Base-by-base conservation (phyloP, 2,797 vertebrate species). In the Orientallactaga sibirica region DNA sequence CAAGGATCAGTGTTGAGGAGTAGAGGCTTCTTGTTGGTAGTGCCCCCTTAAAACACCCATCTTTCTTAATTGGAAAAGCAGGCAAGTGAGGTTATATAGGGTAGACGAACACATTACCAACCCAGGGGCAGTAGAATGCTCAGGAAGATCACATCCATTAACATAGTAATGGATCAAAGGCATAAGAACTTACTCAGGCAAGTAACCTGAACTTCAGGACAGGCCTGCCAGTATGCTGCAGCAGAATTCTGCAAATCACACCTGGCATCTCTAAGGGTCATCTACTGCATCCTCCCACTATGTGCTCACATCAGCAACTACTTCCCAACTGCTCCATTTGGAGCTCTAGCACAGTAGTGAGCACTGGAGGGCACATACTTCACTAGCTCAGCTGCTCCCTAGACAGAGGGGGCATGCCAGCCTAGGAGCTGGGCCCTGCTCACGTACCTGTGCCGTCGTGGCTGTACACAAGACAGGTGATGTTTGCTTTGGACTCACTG, bases 401-500 rank as follows among this genome's bases (percentile, higher is more conserved):
- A 83, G 94, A 94, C 91, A 91, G 89, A 94, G 87, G 91, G 80
- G 90, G 88, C 82, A 52, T 70, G 95, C 96, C 93, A 91, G 93
- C 94, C 91, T 90, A 76, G 83, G 93, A 93, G 90, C 88, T 86
- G 94, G 93, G 95, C 91, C 91, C 85, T 95, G 82, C 96, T 37
- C 93, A 97, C 96, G 97, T 97, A 99, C 99, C 99, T 94, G 99
- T 98, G 97, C 99, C 99, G 0, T 99, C 99, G 10, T 99, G 99
- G 98, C 99, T 99, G 98, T 99, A 99, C 91, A 99, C 99, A 25
- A 99, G 98, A 96, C 99, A 99, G 95, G 99, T 99, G 98, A 99
- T 99, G 98, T 99, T 99, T 96, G 99, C 99, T 98, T 99, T 99
- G 96, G 99, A 99, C 97, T 99, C 99, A 11, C 99, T 99, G 98